Evolutionary conservation across 2,888 invertebrate species (phyloP), one percentile per base, ranked within the genome.

Genomic region (Pelosia muscerda): DNA sequence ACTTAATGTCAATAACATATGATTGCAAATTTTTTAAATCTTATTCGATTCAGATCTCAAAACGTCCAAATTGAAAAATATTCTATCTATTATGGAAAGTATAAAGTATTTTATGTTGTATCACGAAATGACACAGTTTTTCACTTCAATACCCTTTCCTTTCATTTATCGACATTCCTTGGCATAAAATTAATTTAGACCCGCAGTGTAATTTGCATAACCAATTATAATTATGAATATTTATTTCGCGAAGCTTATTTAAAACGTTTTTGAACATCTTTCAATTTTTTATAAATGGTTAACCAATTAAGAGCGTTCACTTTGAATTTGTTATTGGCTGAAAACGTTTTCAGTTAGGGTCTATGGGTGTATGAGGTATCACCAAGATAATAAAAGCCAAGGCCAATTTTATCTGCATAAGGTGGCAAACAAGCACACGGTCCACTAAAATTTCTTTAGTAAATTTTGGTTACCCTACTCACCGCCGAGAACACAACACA

Each of bases 201-300:
- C 49, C 25, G 26, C 38, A 49, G 5, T 26, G 26, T 26, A 8
- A 49, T 61, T 60, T 61, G 34, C 59, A 59, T 59, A 59, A 38
- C 34, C 23, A 38, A 59, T 59, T 59, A 59, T 34, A 38, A 59
- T 59, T 59, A 59, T 34, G 34, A 59, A 59, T 59, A 59, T 34
- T 59, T 59, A 59, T 34, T 34, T 23, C 34, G 56, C n/a, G 9
- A 57, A 71, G 56, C 23, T 13, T 22, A 26, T 54, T 55, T 49
- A 19, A 49, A 49, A 49, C 49, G 49, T 49, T 49, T 49, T 49
- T 49, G n/a, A 49, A 19, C n/a, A 54, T 61, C 61, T 57, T 38
- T n/a, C 9, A 19, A 11, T 11, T 25, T 34, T 25, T 60, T 49
- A 8, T 49, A n/a, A 49, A 49, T n/a, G n/a, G 49, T 9, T 15